phyloP scores from a whole-genome alignment of 2,888 invertebrate genomes.

The Eueremaeus valkanovi region DNA sequence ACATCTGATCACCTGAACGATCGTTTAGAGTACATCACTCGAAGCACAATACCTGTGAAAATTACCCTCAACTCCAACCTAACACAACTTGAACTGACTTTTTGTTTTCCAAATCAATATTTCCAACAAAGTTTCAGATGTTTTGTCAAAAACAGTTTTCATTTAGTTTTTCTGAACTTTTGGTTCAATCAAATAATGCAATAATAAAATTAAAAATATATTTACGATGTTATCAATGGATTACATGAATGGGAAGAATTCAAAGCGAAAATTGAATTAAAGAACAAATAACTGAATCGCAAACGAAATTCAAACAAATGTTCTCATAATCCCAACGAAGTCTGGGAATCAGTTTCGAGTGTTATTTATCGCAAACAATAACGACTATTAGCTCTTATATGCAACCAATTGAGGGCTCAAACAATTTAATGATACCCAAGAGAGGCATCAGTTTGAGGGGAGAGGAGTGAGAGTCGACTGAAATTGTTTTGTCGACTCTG shows the following conservation, averaged over 20 bases:
- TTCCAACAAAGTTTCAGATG: too few species aligned
- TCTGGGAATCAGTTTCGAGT: constrained; percentile 8
- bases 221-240: neutral
- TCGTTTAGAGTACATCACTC: neutral
- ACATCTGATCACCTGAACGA: neutral
- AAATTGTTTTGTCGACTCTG: constrained; percentile 18
- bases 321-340: neutral
- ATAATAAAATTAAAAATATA: neutral
- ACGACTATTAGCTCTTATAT: neutral
- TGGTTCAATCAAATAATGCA: neutral
- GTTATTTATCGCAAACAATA: neutral
- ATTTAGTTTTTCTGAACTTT: too few species aligned
- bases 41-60: neutral
- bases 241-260: neutral
- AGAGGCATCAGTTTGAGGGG: too few species aligned
- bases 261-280: neutral
- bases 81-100: neutral
- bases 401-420: neutral
- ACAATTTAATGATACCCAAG: constrained; percentile 21
- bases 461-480: neutral
- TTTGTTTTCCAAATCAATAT: neutral
- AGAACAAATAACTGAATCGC: neutral
- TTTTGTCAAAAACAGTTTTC: too few species aligned
- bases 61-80: neutral
- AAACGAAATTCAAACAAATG: neutral